Evolutionary conservation across 1,140 invertebrate species (phyloP), one percentile per base, ranked within the genome.

Genomic region (Trichogramma pretiosum): DNA sequence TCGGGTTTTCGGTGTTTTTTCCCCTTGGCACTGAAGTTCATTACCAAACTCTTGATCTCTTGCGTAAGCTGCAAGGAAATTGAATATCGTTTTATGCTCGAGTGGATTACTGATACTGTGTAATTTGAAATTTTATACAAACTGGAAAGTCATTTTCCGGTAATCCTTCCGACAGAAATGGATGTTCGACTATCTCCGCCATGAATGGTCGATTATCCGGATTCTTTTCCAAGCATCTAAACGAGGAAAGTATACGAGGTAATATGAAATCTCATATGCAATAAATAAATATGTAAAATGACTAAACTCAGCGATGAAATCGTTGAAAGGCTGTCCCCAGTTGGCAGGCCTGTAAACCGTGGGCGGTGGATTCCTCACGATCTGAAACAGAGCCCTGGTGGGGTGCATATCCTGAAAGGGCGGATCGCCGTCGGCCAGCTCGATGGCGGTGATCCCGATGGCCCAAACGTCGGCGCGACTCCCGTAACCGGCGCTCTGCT

Each of bases 391-490:
- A 1, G 83, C 85, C 58, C 89, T 74, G 0, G 88, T 88, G 0
- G 89, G 87, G 70, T 91, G 87, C 78, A 93, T 87, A 47, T 88
- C 81, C 46, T 83, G 75, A 52, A 85, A 85, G 1, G 90, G 91
- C 1, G 90, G 83, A 59, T 84, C 83, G 0, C 87, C 87, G 62
- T 95, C 90, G 2, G 82, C 89, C 51, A 96, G 65, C 71, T 96
- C 93, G 57, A 94, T 91, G 1, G 90, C 87, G 0, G 87, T 91
- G 34, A 94, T 93, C 10, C 93, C 91, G 33, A 93, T 58, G 3
- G 89, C 84, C 91, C 91, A 95, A n/a, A 93, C 85, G 67, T 93
- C 91, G 22, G 78, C 80, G 16, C 85, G 78, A 59, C 78, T 79
- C 38, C 84, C 81, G 65, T 93, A 87, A 13, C 74, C 74, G 3